phyloP scores from a whole-genome alignment of 2,797 vertebrate species.

The Hozukius guyotensis region DNA sequence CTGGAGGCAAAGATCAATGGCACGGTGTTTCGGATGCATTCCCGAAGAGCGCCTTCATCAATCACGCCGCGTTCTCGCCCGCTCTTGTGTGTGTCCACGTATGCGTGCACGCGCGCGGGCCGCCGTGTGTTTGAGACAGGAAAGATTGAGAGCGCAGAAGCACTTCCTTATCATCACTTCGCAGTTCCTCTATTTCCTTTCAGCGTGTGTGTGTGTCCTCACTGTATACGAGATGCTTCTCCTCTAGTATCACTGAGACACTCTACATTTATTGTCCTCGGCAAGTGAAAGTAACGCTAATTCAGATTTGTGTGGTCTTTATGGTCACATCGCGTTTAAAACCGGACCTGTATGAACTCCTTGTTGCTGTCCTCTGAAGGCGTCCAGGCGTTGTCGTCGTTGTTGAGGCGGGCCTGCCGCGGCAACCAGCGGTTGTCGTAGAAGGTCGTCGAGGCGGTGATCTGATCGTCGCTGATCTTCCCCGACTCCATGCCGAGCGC shows the following conservation, averaged over 20 bases:
- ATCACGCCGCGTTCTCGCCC: slow-evolving; percentile 61
- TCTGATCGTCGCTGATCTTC: slow-evolving; percentile 95
- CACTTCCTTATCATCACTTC: slow-evolving; percentile 72
- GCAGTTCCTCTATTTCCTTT: slow-evolving; percentile 65
- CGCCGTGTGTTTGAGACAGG: slow-evolving; percentile 41
- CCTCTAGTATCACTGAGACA: background rate
- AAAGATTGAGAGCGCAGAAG: slow-evolving; percentile 66
- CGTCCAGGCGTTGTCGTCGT: slow-evolving; percentile 96
- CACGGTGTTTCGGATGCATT: slow-evolving; percentile 73
- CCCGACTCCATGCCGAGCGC: slow-evolving; percentile 95
- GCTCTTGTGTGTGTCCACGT: background rate
- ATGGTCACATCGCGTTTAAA: background rate
- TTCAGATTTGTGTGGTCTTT: background rate
- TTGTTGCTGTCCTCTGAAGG: slow-evolving; percentile 94
- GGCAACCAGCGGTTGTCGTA: slow-evolving; percentile 92
- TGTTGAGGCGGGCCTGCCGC: slow-evolving; percentile 94
- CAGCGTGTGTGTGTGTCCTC: background rate
- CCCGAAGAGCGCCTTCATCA: slow-evolving; percentile 77
- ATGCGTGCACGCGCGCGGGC: background rate
- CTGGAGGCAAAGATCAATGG: slow-evolving; percentile 79
- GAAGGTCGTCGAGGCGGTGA: slow-evolving; percentile 91
- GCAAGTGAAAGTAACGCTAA: background rate
- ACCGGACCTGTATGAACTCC: slow-evolving; percentile 93
- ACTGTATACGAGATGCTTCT: slow-evolving; percentile 19
- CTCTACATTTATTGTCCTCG: background rate